Conservation (phyloP, 2,888 invertebrate genomes). For the Scaptomyza cyrtandrae region DNA sequence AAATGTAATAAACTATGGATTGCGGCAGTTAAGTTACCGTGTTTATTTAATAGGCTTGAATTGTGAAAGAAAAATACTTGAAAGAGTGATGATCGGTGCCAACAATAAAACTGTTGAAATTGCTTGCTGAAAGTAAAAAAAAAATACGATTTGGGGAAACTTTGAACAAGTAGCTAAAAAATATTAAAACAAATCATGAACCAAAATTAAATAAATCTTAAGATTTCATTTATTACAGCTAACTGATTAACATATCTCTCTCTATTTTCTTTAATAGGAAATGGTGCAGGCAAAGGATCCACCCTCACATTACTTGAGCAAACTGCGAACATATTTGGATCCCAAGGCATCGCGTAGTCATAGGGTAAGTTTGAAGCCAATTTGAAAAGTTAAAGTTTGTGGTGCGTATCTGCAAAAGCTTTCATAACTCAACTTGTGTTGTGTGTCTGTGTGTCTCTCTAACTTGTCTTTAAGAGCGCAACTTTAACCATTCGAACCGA, state of each 20-base stretch:
- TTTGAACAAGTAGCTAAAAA: no score
- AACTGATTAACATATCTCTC: background rate
- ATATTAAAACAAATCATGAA: no score
- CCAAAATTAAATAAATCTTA: no score
- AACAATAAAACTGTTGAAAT: background rate
- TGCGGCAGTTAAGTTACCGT: constrained; percentile 40
- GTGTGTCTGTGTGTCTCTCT: constrained; percentile 5
- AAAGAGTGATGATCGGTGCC: background rate
- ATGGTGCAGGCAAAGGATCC: constrained; percentile 99
- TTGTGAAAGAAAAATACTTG: constrained; percentile 21
- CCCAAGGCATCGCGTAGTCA: constrained; percentile 98
- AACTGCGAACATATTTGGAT: constrained; percentile 97
- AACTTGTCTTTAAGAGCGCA: constrained; percentile 18
- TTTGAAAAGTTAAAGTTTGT: constrained; percentile 29
- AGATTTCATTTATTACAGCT: no score
- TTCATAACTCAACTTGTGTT: constrained; percentile 21
- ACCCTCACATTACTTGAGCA: constrained; percentile 97
- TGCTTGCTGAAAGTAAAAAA: background rate
- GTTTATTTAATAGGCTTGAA: constrained; percentile 44
- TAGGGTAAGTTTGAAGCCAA: constrained; percentile 88
- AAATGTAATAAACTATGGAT: constrained; percentile 28
- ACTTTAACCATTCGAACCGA: constrained; percentile 6
- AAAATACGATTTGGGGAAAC: no score
- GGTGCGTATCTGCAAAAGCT: constrained; percentile 32
- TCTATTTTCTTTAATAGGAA: constrained; percentile 88